Base-by-base conservation (phyloP, 2,888 invertebrate species). In the Luffia ferchaultella region DNA sequence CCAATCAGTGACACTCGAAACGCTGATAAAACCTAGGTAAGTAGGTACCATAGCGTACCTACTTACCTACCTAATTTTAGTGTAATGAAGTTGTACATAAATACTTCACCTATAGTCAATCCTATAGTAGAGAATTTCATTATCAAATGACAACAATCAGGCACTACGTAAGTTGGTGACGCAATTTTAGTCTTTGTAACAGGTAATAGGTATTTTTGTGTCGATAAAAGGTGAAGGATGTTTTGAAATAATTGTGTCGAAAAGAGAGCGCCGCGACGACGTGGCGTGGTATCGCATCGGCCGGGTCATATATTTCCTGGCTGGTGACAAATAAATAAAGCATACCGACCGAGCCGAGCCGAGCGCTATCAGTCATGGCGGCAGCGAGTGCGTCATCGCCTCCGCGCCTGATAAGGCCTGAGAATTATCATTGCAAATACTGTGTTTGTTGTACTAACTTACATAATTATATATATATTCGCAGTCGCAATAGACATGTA, bases 351-450 rank as follows among this genome's bases (percentile, higher is more conserved):
- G n/a, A n/a, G n/a, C n/a, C n/a, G n/a, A n/a, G 45, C 20, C 46
- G 16, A 46, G 46, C 46, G 44, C 20, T 47, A 41, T 17, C 52
- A 49, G 53, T 45, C 56, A 73, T 72, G 71, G 62, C 64, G 63
- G 61, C 59, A 62, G 67, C 68, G 70, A 70, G 82, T 82, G 83
- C 83, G 83, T 82, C 82, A 83, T 77, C 73, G 67, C 75, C 77
- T 74, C 76, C 70, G 70, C 74, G 65, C 69, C 72, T 79, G 83
- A 82, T 83, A 83, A 82, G 77, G 70, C 67, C 48, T 41, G 46
- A 46, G 71, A 79, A 80, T 82, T 80, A 82, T 82, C 80, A 82
- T 79, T 79, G 80, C 82, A 79, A 82, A 83, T 82, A 76, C 74
- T 72, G 63, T 76, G 70, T 73, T 73, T 74, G 30, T 30, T 30